Evolutionary conservation across 1,140 invertebrate species (phyloP).

Genomic region (Drosophila nannoptera): DNA sequence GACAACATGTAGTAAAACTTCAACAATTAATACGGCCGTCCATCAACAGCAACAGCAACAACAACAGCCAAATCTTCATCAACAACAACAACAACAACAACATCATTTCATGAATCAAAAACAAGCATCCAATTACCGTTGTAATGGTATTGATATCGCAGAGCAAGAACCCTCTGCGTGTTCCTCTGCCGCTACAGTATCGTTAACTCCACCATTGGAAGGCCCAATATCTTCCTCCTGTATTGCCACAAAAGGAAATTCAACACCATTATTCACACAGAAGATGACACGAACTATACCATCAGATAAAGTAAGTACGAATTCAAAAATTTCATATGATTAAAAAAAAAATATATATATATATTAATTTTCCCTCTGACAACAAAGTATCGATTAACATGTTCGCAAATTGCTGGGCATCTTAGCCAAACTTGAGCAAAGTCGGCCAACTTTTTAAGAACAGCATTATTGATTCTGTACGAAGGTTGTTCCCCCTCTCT

Average conservation of each 20-base stretch:
- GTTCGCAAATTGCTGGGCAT: no score
- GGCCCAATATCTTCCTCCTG: background rate
- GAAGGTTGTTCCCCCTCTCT: no score
- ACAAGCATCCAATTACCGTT: background rate
- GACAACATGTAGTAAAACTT: conserved; percentile 1
- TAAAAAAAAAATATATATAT: no score
- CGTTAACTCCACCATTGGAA: background rate
- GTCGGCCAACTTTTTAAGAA: no score
- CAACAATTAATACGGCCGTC: background rate
- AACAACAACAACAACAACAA: no score
- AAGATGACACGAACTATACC: conserved; percentile 1
- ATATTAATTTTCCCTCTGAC: no score
- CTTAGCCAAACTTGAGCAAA: no score
- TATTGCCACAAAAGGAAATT: background rate
- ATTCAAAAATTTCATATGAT: no score
- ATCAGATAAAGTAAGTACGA: conserved; percentile 7
- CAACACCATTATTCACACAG: background rate
- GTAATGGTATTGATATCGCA: background rate
- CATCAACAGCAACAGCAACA: background rate
- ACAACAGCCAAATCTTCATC: no score
- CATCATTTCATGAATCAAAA: background rate
- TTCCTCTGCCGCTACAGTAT: no score
- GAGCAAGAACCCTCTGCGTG: background rate
- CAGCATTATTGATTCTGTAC: no score
- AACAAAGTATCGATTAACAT: no score